Conservation (phyloP, 2,113 vertebrate species). For the Procavia capensis region DNA sequence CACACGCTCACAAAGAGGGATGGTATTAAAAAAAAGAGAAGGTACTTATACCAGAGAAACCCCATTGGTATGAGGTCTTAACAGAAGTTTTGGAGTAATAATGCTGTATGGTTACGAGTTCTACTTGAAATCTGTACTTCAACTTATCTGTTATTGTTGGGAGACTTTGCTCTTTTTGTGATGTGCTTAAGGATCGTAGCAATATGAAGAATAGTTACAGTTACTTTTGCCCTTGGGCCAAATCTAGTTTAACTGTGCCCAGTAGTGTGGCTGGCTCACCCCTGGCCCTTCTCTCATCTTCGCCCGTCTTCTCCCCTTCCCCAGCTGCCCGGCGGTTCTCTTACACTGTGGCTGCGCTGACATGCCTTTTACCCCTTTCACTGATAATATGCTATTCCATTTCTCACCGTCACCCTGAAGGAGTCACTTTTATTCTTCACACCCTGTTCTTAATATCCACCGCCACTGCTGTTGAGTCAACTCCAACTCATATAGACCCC, state of each 20-base stretch:
- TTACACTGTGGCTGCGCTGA: neutral
- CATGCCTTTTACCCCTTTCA: neutral
- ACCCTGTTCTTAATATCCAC: neutral
- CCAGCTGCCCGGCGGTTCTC: neutral
- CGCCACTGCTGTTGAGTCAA: too few relatives aligned
- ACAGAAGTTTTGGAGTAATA: neutral
- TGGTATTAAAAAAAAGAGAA: neutral
- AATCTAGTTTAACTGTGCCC: neutral
- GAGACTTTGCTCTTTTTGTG: neutral
- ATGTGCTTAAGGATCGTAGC: neutral
- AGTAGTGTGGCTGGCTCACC: fast-evolving
- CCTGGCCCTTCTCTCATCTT: neutral
- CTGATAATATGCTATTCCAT: neutral
- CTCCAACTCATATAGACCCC: too few relatives aligned
- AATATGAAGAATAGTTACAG: neutral
- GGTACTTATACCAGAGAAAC: neutral
- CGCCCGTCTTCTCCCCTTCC: neutral
- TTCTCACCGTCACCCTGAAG: neutral
- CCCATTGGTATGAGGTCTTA: neutral
- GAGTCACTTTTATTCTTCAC: neutral
- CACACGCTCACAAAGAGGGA: neutral
- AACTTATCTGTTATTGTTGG: neutral
- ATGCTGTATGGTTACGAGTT: neutral
- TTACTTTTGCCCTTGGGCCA: neutral
- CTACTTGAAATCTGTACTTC: neutral